Conservation (phyloP, 53 echinoderm and acorn worm species). For the Luidia sarsii region DNA sequence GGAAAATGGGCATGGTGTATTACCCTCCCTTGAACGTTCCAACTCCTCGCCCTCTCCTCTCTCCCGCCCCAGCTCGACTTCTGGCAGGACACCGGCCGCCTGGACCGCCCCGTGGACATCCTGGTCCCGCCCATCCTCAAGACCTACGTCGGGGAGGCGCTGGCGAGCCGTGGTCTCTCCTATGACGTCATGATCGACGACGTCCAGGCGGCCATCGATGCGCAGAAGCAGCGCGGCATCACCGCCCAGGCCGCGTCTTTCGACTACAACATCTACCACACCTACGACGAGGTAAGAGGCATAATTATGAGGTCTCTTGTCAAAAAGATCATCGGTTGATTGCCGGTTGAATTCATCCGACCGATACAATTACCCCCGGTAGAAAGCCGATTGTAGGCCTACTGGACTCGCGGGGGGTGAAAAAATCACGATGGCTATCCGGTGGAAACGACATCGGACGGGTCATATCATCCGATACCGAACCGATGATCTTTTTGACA, state of each 20-base stretch:
- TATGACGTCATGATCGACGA: conserved; percentile 62
- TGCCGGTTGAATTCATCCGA: too few relatives aligned
- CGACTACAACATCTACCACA: conserved; percentile 54
- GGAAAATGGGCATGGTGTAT: too few relatives aligned
- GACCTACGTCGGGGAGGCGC: conserved; percentile 23
- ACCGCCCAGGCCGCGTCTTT: conserved; percentile 16
- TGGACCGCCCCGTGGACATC: conserved; percentile 51
- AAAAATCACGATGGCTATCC: too few relatives aligned
- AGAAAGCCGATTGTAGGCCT: too few relatives aligned
- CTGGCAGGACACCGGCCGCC: conserved; percentile 34
- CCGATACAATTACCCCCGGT: too few relatives aligned
- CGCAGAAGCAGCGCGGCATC: conserved; percentile 43
- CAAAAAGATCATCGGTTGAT: too few relatives aligned
- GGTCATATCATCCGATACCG: too few relatives aligned
- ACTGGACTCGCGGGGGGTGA: too few relatives aligned
- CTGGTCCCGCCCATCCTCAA: conserved; percentile 59
- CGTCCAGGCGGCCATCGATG: conserved; percentile 47
- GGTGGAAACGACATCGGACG: too few relatives aligned
- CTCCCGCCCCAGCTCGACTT: conserved; percentile 50
- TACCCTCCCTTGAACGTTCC: too few relatives aligned
- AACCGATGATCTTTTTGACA: too few relatives aligned
- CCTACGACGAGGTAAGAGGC: conserved; percentile 34
- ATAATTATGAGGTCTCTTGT: not conserved
- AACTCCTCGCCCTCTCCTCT: too few relatives aligned
- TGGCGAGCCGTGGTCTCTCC: conserved; percentile 30